Conservation (phyloP, 2,113 vertebrate genomes). For the Dissostichus mawsoni region DNA sequence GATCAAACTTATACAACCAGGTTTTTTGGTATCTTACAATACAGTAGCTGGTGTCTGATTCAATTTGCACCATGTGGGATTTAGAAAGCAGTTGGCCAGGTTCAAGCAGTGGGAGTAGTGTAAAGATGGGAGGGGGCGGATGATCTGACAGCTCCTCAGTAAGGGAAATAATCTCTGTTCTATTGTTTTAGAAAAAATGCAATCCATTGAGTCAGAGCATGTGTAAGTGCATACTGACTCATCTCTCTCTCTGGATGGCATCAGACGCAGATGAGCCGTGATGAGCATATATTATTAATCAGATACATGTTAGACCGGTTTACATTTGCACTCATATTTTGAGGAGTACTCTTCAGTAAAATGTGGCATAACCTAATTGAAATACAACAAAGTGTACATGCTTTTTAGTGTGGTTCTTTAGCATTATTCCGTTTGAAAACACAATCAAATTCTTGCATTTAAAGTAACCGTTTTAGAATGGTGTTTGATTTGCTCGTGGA, state of each 20-base stretch:
- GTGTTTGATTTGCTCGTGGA: neutral
- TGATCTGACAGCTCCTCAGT: constrained; percentile 57
- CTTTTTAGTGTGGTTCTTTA: neutral
- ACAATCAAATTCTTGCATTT: constrained; percentile 1
- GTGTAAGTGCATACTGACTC: constrained; percentile 48
- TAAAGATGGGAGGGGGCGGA: constrained; percentile 61
- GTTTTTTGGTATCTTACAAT: constrained; percentile 34
- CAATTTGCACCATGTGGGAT: constrained; percentile 66
- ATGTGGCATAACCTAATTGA: neutral
- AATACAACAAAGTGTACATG: neutral
- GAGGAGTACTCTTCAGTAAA: neutral
- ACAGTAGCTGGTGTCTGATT: constrained; percentile 57
- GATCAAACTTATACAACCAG: constrained; percentile 19
- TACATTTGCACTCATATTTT: neutral
- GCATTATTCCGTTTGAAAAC: neutral
- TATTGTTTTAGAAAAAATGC: constrained; percentile 42
- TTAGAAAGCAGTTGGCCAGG: constrained; percentile 66
- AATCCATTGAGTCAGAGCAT: constrained; percentile 46
- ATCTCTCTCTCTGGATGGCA: constrained; percentile 34
- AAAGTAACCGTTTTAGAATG: neutral
- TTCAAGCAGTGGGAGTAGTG: constrained; percentile 72
- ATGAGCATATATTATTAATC: constrained; percentile 16
- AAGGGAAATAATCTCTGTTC: constrained; percentile 48
- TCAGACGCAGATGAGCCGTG: constrained; percentile 45
- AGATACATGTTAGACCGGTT: constrained; percentile 1